Base-by-base conservation (phyloP, 92 coral and sea anemone genomes). In the Paragorgia papillata region DNA sequence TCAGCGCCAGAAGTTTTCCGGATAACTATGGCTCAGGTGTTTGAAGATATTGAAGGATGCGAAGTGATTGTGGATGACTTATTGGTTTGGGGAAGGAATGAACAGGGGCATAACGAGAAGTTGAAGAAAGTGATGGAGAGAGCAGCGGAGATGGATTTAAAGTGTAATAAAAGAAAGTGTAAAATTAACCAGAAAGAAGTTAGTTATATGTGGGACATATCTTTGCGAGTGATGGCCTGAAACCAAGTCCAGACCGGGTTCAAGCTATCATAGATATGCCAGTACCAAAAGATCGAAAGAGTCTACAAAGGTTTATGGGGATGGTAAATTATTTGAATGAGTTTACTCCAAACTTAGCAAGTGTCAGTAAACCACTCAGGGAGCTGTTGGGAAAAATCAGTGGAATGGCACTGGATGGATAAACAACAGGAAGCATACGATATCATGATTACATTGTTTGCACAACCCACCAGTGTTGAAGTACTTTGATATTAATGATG, bases 221-320 rank as follows among this genome's bases (percentile, higher is more conserved):
- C 2, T 46, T 69, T 46, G 60, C 67, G 39, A 62, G 31, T 27
- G 68, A 62, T 31, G 68, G 43, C 43, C 6, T 37, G 10, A 37
- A 10, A 41, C 84, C 80, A 57, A 59, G 59, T 58, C 61, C 78
- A 79, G 84, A 53, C 39, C 13, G 77, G 53, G 46, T 79, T 22
- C 77, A 80, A 54, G 84, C 65, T 29, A 79, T 40, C 3, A 9
- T 12, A 25, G 59, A 76, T 17, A 41, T 76, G 40, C 56, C 31
- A 62, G 15, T 19, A 62, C 75, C 83, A 0, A 28, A 63, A 7
- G 75, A 79, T 53, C 67, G 54, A n/a, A 65, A 67, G 37, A 31
- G 78, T 39, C 66, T 67, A 65, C 77, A 49, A 65, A 66, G 65
- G 32, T 66, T 79, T 53, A 46, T 66, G 65, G 83, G 83, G n/a